Conservation (phyloP, 2,113 vertebrate genomes). For the Dromiciops gliroides region DNA sequence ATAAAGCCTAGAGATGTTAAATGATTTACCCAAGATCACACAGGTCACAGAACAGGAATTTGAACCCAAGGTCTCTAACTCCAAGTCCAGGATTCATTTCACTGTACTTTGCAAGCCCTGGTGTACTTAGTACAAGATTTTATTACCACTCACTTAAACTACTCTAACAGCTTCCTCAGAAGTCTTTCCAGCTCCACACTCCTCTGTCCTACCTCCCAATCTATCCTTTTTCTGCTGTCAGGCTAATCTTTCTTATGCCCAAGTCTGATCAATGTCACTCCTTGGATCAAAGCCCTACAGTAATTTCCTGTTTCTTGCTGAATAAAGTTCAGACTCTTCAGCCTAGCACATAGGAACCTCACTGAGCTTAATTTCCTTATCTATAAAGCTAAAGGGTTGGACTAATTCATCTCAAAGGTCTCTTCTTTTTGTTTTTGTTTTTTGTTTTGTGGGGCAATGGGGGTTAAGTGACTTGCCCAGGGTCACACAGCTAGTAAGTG, state of each 20-base stretch:
- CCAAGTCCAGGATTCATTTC: background rate
- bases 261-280: background rate
- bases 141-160: background rate
- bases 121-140: background rate
- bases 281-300: background rate
- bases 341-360: too few species aligned
- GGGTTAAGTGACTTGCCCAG: too few species aligned
- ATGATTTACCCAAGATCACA: background rate
- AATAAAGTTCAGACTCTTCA: background rate
- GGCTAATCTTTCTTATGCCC: background rate
- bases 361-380: too few species aligned
- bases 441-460: too few species aligned
- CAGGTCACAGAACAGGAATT: background rate
- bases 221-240: background rate
- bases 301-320: background rate
- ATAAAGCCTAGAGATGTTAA: background rate
- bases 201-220: background rate
- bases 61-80: background rate
- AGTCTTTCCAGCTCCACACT: background rate
- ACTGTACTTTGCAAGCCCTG: too few species aligned
- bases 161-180: background rate
- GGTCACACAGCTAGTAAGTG: too few species aligned
- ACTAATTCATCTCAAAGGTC: too few species aligned
- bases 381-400: too few species aligned
- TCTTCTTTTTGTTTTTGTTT: too few species aligned